These are phyloP conservation scores for Notarius lentiginosus DNA, from an alignment of 2,113 vertebrate species.

Conservation along the genomic window DNA sequence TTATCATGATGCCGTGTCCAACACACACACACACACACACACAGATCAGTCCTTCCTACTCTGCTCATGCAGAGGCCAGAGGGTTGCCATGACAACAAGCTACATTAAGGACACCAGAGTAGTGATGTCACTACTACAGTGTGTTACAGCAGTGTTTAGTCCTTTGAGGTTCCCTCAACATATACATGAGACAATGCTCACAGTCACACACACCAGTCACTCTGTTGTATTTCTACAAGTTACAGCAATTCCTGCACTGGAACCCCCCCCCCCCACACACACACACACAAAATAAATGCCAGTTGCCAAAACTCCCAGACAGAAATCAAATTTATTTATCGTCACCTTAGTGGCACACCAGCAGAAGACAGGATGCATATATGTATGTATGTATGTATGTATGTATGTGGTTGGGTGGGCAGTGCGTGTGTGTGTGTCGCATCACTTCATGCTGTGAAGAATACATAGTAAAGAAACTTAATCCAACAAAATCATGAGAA, in stretches of 20 bases:
- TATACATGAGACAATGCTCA: background rate
- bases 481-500: background rate
- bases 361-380: background rate
- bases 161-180: background rate
- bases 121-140: background rate
- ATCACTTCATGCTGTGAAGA: slow-evolving; percentile 7
- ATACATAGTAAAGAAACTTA: background rate
- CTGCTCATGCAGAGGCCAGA: slow-evolving; percentile 9
- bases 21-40: background rate
- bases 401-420: no score
- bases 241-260: no score
- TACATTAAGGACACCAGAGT: slow-evolving; percentile 12
- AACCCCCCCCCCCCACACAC: no score
- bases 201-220: background rate
- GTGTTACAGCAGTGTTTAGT: background rate
- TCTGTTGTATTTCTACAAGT: background rate
- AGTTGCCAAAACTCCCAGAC: slow-evolving; percentile 15
- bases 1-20: background rate
- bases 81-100: slow-evolving; percentile 38
- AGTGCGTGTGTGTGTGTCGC: background rate
- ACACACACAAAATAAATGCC: background rate
- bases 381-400: no score
- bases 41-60: background rate
- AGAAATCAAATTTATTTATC: slow-evolving; percentile 11
- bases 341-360: background rate